Evolutionary conservation across 2,888 invertebrate species (phyloP).

Genomic region (Tenodera sinensis): DNA sequence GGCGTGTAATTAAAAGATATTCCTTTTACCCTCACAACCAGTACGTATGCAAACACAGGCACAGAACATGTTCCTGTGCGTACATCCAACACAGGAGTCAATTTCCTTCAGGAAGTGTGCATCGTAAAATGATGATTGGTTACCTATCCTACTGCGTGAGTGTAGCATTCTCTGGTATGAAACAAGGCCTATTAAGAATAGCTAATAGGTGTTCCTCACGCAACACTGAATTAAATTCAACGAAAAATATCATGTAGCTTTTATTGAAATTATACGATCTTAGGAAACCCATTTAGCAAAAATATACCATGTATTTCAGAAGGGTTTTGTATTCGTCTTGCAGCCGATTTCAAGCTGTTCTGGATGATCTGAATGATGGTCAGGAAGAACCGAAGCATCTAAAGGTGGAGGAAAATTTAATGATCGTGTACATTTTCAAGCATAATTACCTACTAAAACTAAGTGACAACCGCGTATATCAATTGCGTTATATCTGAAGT

Average conservation of each 20-base stretch:
- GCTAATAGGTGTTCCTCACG: background rate
- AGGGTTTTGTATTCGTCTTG: background rate
- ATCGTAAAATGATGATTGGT: background rate
- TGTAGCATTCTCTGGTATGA: background rate
- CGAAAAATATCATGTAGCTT: background rate
- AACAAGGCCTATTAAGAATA: background rate
- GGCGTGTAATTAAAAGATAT: too few species aligned
- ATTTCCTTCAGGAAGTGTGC: background rate
- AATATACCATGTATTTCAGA: background rate
- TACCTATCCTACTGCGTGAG: background rate
- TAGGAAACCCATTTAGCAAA: background rate
- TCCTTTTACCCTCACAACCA: too few species aligned
- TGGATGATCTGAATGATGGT: background rate
- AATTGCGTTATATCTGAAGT: too few species aligned
- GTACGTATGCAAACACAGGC: background rate
- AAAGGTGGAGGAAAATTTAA: background rate
- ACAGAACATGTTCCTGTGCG: background rate
- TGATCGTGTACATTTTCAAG: background rate
- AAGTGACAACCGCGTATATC: too few species aligned
- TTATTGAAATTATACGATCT: background rate
- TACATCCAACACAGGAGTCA: background rate
- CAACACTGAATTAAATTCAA: background rate
- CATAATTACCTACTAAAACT: background rate
- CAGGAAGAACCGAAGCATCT: background rate
- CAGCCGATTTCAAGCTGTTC: background rate